Conservation (phyloP, 2,797 vertebrate genomes). For the Sylvia borin region DNA sequence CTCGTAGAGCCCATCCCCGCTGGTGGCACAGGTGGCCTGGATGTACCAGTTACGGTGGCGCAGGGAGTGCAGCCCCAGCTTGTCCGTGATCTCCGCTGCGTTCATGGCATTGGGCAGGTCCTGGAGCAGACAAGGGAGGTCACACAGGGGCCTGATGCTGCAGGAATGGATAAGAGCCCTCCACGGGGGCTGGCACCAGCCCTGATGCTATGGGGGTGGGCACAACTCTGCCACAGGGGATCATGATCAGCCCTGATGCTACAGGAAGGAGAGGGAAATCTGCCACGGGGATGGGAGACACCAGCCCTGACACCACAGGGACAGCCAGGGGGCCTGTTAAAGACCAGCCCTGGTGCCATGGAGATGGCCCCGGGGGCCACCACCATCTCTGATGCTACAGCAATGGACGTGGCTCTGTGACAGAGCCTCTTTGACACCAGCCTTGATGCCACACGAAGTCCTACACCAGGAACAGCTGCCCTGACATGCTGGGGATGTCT, state of each 20-base stretch:
- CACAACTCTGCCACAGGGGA: neutral
- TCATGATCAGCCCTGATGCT: neutral
- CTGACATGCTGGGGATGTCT: rapidly evolving
- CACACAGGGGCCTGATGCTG: neutral
- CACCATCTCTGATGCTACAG: neutral
- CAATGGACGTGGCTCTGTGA: neutral
- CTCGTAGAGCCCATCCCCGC: slow-evolving; percentile 93
- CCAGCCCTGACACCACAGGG: rapidly evolving
- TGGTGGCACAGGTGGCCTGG: slow-evolving; percentile 97
- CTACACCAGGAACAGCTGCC: neutral
- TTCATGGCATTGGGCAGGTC: slow-evolving; percentile 98
- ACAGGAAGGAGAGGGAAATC: neutral
- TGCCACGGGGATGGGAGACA: neutral
- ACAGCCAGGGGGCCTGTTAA: rapidly evolving
- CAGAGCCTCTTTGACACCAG: neutral
- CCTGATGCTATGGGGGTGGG: neutral
- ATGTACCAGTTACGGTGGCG: slow-evolving; percentile 98
- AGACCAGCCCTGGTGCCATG: neutral
- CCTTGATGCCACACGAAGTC: neutral
- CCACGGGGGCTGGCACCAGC: neutral
- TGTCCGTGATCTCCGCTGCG: slow-evolving; percentile 96
- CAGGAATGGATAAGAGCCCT: rapidly evolving
- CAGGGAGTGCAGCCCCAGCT: slow-evolving; percentile 94
- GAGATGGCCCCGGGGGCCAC: too few relatives aligned
- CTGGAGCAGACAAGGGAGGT: slow-evolving; percentile 62